These are phyloP conservation scores for Heloderma charlesbogerti DNA, from an alignment of 2,113 vertebrate genomes.

Conservation along the genomic window DNA sequence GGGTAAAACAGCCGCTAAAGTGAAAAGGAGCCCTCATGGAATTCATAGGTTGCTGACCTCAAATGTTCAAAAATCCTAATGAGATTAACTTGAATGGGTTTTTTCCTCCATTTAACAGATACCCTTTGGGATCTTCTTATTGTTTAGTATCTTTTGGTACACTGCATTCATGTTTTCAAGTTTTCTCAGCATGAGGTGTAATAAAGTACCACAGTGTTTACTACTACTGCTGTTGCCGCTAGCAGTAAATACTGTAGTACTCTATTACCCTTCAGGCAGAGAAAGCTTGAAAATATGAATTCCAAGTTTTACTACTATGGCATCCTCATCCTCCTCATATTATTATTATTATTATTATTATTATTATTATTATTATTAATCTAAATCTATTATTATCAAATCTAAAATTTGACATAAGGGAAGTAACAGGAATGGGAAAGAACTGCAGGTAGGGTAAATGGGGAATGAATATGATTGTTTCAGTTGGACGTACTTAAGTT, in stretches of 20 bases:
- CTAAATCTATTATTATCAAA: background rate
- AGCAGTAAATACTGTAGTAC: background rate
- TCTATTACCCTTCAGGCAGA: background rate
- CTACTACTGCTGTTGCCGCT: background rate
- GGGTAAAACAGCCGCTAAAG: background rate
- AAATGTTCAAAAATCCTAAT: constrained; percentile 16
- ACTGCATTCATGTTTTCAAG: background rate
- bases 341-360: too few species aligned
- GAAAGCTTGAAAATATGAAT: background rate
- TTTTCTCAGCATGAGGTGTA: background rate
- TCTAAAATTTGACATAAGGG: background rate
- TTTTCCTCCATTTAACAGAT: background rate
- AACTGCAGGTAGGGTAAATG: too few species aligned
- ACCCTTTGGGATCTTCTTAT: too few species aligned
- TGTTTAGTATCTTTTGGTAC: background rate
- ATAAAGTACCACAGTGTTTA: background rate
- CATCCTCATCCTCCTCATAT: too few species aligned
- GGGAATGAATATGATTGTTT: background rate
- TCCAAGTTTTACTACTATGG: background rate
- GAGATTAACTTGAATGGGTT: background rate
- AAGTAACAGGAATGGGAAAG: background rate
- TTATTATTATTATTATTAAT: too few species aligned
- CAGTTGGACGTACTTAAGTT: background rate
- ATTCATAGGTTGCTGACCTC: constrained; percentile 15
- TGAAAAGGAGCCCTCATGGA: background rate